Evolutionary conservation across 2,797 vertebrate genomes (phyloP).

Genomic region (Chiloscyllium punctatum): DNA sequence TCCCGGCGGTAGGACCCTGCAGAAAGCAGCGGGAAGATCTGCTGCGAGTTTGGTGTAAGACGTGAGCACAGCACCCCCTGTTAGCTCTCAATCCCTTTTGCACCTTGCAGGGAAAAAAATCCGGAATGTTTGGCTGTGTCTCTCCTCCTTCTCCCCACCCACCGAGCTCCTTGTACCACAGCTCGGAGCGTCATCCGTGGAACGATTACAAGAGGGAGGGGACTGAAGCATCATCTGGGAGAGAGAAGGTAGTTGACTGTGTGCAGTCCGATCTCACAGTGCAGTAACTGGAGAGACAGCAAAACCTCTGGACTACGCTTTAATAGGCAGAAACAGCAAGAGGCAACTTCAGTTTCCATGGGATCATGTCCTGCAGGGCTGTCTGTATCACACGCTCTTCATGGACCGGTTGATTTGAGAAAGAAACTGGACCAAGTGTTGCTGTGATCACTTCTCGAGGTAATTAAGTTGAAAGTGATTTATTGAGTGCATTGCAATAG

Average conservation of each 20-base stretch:
- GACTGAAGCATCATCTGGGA: background rate
- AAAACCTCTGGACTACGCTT: background rate
- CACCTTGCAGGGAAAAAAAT: conserved; percentile 10
- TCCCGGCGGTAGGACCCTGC: background rate
- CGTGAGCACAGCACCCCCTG: conserved; percentile 33
- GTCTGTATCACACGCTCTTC: background rate
- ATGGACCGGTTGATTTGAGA: background rate
- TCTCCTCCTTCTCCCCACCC: background rate
- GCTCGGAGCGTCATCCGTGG: conserved; percentile 14
- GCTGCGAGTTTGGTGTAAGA: background rate
- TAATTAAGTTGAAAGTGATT: background rate
- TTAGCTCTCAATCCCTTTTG: background rate
- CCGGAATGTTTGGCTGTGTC: background rate
- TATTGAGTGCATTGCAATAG: background rate
- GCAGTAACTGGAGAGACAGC: background rate
- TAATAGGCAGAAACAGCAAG: background rate
- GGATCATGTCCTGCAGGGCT: background rate
- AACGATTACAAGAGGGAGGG: conserved; percentile 11
- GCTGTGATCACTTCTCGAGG: background rate
- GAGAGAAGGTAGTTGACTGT: background rate
- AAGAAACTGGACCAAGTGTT: background rate
- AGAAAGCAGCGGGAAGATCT: background rate
- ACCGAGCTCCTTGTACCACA: background rate
- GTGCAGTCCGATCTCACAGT: background rate
- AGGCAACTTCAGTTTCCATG: background rate